Percentiles rank a stretch among this genome's conserved stretches.
phyloP scores from a whole-genome alignment of 2,797 vertebrate genomes.

The Huso huso region DNA sequence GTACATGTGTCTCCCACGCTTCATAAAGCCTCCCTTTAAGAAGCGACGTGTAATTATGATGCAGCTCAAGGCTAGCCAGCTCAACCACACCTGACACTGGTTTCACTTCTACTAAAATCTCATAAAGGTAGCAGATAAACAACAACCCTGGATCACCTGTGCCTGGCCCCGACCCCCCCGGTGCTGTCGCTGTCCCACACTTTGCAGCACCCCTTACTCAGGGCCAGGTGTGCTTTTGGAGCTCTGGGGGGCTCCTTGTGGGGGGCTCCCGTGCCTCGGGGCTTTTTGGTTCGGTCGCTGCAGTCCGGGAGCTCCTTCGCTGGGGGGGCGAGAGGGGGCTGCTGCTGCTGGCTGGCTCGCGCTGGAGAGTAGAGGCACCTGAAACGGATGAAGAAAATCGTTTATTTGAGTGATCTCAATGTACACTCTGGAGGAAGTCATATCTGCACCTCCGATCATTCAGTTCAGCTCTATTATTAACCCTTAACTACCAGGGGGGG shows the following conservation, averaged over 20 bases:
- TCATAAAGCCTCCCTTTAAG: background rate
- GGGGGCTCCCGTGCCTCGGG: background rate
- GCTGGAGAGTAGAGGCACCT: conserved; percentile 25
- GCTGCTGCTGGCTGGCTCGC: conserved; percentile 15
- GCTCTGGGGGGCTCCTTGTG: conserved; percentile 5
- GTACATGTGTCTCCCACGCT: no score
- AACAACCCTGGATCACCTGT: background rate
- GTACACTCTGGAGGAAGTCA: background rate
- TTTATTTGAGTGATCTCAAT: no score
- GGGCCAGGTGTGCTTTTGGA: background rate
- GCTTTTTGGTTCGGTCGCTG: conserved; percentile 17
- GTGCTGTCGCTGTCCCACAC: background rate
- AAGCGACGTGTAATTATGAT: background rate
- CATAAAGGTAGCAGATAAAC: no score
- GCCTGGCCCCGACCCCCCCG: no score
- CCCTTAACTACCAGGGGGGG: background rate
- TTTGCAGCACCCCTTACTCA: background rate
- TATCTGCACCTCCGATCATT: no score
- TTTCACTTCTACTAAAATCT: no score
- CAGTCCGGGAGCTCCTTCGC: conserved; percentile 2
- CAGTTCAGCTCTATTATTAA: background rate
- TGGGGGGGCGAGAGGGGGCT: conserved; percentile 3
- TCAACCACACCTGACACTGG: no score
- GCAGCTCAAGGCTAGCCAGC: no score
- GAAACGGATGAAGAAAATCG: background rate